A percentile compares a stretch with the other conserved stretches of the same genome.
These are phyloP conservation scores for Mirounga angustirostris DNA, from an alignment of 2,113 vertebrate species.

Conservation along the genomic window DNA sequence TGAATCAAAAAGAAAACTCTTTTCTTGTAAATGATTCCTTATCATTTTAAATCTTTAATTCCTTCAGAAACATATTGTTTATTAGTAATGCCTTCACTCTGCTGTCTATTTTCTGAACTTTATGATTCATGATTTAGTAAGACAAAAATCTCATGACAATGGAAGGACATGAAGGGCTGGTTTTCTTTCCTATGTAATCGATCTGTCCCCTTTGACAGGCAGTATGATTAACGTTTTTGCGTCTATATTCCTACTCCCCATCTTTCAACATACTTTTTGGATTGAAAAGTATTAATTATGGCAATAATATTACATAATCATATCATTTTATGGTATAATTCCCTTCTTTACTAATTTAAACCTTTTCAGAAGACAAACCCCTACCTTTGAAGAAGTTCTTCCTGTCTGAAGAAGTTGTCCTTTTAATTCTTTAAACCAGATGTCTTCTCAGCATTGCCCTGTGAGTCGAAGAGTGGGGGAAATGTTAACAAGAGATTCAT, in stretches of 20 bases:
- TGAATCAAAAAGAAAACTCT: neutral
- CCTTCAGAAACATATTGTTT: constrained; percentile 37
- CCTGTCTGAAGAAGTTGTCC: constrained; percentile 50
- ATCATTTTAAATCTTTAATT: constrained; percentile 26
- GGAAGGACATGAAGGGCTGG: constrained; percentile 31
- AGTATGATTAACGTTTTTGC: constrained; percentile 54
- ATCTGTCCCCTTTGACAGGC: constrained; percentile 66
- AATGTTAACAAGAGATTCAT: constrained; percentile 67
- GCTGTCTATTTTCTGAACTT: constrained; percentile 22
- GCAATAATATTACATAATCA: constrained; percentile 49
- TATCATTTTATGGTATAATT: neutral
- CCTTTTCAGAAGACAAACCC: constrained; percentile 51
- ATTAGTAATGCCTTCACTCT: constrained; percentile 35
- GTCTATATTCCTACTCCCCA: constrained; percentile 19
- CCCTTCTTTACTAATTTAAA: constrained; percentile 71
- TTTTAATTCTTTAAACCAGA: constrained; percentile 72
- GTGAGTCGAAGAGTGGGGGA: constrained; percentile 74
- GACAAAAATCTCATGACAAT: constrained; percentile 49
- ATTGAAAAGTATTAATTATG: constrained; percentile 61
- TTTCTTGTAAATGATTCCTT: neutral
- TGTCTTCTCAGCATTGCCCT: constrained; percentile 73
- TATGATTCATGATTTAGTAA: constrained; percentile 42
- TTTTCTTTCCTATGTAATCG: constrained; percentile 57
- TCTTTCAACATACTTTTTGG: constrained; percentile 67
- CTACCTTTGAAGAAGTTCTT: constrained; percentile 75